phyloP scores from a whole-genome alignment of 2,797 vertebrate species.

The Falco rusticolus region DNA sequence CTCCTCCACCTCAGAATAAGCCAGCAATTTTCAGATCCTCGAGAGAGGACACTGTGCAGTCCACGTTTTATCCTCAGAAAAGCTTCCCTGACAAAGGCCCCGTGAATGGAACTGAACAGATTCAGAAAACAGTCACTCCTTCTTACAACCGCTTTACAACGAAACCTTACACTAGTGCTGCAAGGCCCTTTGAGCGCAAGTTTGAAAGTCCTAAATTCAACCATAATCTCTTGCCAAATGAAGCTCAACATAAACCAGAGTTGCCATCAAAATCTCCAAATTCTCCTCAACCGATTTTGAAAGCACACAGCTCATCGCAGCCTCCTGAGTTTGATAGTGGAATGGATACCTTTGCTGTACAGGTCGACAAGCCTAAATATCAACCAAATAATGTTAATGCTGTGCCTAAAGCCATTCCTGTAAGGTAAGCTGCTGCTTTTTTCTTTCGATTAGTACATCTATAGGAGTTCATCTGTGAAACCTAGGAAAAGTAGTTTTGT shows the following conservation, averaged over 20 bases:
- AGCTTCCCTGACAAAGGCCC: slow-evolving; percentile 90
- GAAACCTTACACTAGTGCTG: slow-evolving; percentile 93
- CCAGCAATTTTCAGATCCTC: slow-evolving; percentile 82
- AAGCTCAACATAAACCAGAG: slow-evolving; percentile 83
- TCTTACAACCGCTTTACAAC: slow-evolving; percentile 92
- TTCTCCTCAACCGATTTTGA: slow-evolving; percentile 80
- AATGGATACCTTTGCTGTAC: slow-evolving; percentile 90
- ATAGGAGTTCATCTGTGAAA: background rate
- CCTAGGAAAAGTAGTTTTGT: background rate
- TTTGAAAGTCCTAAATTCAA: slow-evolving; percentile 99
- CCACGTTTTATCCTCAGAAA: slow-evolving; percentile 88
- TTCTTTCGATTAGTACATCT: background rate
- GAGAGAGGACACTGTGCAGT: slow-evolving; percentile 87
- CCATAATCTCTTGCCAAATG: slow-evolving; percentile 95
- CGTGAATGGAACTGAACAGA: slow-evolving; percentile 87
- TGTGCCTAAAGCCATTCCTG: slow-evolving; percentile 93
- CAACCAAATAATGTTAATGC: slow-evolving; percentile 93
- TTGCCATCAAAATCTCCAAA: slow-evolving; percentile 78
- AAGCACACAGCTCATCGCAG: slow-evolving; percentile 87
- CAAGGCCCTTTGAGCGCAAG: slow-evolving; percentile 94
- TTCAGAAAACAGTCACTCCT: slow-evolving; percentile 83
- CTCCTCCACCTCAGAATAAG: slow-evolving; percentile 79
- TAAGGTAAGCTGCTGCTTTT: slow-evolving; percentile 82
- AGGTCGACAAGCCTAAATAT: slow-evolving; percentile 92
- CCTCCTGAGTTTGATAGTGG: slow-evolving; percentile 89